These are phyloP conservation scores for Pyxicephalus adspersus DNA, from an alignment of 2,113 vertebrate genomes.

Conservation along the genomic window DNA sequence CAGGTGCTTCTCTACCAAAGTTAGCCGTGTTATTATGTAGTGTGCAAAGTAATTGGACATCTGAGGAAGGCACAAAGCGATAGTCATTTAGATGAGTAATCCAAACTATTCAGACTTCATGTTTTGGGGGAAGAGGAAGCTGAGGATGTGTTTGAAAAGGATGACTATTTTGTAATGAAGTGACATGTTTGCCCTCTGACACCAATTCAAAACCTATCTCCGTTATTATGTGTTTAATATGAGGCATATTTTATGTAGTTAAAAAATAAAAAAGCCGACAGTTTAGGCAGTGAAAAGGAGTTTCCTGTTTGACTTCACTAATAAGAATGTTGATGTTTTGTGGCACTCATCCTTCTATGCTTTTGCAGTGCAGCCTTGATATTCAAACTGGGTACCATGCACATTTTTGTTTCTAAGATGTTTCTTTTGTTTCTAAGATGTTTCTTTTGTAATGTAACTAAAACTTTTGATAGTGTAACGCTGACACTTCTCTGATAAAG, in stretches of 20 bases:
- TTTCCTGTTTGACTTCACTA: no score
- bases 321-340: no score
- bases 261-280: not conserved
- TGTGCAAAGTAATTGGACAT: conserved; percentile 20
- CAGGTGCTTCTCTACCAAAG: conserved; percentile 72
- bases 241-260: not conserved
- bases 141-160: conserved; percentile 33
- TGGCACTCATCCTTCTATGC: no score
- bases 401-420: no score
- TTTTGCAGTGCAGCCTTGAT: no score
- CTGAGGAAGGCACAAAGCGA: not conserved
- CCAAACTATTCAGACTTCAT: conserved; percentile 15
- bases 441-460: no score
- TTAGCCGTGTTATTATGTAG: conserved; percentile 59
- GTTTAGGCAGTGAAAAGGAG: no score
- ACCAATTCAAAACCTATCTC: conserved; percentile 8
- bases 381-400: no score
- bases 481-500: no score
- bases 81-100: conserved; percentile 39
- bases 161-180: conserved; percentile 26
- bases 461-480: no score
- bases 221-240: not conserved
- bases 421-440: no score
- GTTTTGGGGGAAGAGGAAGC: conserved; percentile 21
- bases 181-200: conserved; percentile 41